Percentiles rank a stretch among this genome's conserved stretches.
These are phyloP conservation scores for Epinephelus cyanopodus DNA, from an alignment of 2,113 vertebrate genomes.

Conservation along the genomic window DNA sequence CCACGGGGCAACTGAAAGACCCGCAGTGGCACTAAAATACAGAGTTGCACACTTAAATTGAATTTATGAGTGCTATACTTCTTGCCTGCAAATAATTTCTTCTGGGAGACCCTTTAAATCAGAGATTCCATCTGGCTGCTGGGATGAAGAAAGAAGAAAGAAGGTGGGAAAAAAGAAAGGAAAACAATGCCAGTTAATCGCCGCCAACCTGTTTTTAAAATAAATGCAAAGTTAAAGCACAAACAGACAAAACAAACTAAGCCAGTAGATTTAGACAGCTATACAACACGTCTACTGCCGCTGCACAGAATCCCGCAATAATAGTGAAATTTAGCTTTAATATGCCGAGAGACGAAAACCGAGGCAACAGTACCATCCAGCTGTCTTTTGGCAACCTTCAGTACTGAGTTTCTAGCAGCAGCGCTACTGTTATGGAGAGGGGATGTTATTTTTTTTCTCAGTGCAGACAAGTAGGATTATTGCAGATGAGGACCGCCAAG, in stretches of 20 bases:
- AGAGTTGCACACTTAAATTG: constrained; percentile 45
- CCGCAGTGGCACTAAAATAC: constrained; percentile 43
- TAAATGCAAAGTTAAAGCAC: constrained; percentile 22
- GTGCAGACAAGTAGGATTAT: constrained; percentile 60
- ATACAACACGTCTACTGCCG: constrained; percentile 2
- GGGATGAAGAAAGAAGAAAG: constrained; percentile 5
- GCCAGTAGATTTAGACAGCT: constrained; percentile 28
- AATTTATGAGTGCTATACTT: constrained; percentile 65
- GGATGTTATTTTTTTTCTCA: constrained; percentile 5
- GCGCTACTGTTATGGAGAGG: constrained; percentile 39
- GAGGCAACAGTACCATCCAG: constrained; percentile 37
- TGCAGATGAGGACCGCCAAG: constrained; percentile 63
- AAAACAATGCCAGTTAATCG: constrained; percentile 47
- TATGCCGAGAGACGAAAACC: constrained; percentile 17
- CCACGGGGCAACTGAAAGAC: constrained; percentile 44
- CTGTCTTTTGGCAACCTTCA: constrained; percentile 46
- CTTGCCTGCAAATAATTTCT: constrained; percentile 58
- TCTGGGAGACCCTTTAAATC: constrained; percentile 56
- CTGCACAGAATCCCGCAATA: background rate
- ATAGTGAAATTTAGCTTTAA: background rate
- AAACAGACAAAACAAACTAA: constrained; percentile 30
- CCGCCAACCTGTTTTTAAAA: constrained; percentile 29
- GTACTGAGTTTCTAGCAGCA: constrained; percentile 42
- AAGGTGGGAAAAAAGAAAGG: background rate
- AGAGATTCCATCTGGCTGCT: constrained; percentile 48